Conservation (phyloP, 1,140 invertebrate species). For the Drosophila nasuta region DNA sequence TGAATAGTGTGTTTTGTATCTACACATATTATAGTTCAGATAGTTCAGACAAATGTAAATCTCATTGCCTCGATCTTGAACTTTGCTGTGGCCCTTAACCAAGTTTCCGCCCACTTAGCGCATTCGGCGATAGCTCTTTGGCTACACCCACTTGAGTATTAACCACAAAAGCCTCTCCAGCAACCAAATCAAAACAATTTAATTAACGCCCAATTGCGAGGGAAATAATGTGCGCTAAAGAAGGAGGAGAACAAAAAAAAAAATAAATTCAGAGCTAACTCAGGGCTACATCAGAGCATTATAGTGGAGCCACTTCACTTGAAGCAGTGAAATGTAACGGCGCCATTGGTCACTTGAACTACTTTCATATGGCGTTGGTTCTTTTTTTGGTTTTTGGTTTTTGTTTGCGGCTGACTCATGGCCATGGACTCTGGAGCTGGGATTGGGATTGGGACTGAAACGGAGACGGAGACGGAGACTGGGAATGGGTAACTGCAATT, state of each 20-base stretch:
- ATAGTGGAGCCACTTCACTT: constrained; percentile 55
- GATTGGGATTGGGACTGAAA: constrained; percentile 6
- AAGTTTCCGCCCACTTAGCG: constrained; percentile 39
- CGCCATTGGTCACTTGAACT: constrained; percentile 75
- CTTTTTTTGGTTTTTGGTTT: neutral
- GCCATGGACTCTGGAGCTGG: constrained; percentile 1
- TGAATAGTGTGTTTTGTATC: too few relatives aligned
- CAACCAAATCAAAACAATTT: constrained; percentile 69
- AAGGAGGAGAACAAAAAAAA: too few relatives aligned
- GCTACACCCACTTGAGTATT: constrained; percentile 43
- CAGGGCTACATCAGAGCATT: neutral
- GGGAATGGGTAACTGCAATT: constrained; percentile 45
- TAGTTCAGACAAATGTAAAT: neutral
- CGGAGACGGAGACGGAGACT: neutral
- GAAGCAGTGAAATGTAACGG: constrained; percentile 75
- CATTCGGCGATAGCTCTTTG: constrained; percentile 10
- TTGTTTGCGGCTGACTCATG: constrained; percentile 40
- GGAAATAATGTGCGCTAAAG: constrained; percentile 14
- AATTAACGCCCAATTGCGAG: constrained; percentile 65
- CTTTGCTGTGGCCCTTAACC: constrained; percentile 26
- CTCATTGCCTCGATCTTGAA: constrained; percentile 19
- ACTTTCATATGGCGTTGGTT: constrained; percentile 56
- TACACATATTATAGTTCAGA: too few relatives aligned
- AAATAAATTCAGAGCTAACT: neutral
- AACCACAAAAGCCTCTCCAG: constrained; percentile 40